Percentiles rank a stretch among this genome's conserved stretches.
phyloP scores from a whole-genome alignment of 2,113 vertebrate species.

The Glaucomys volans region DNA sequence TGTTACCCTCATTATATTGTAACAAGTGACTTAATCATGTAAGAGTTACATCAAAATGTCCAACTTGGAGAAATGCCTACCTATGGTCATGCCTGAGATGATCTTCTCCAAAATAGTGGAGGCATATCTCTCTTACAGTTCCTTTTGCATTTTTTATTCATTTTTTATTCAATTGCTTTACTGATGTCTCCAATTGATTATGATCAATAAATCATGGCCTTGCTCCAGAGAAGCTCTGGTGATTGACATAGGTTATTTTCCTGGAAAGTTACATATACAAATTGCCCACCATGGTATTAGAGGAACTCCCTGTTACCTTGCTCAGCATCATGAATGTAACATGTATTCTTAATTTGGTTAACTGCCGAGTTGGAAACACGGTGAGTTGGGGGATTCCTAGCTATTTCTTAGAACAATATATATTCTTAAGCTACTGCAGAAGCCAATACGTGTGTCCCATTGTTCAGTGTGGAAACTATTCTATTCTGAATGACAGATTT shows the following conservation, averaged over 20 bases:
- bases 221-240: not conserved
- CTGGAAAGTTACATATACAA: not conserved
- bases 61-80: not conserved
- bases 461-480: conserved; percentile 5
- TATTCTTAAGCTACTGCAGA: conserved; percentile 10
- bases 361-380: not conserved
- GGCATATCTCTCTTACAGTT: not conserved
- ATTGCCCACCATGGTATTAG: not conserved
- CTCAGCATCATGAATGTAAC: conserved; percentile 15
- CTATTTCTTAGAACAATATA: conserved; percentile 21
- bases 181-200: not conserved
- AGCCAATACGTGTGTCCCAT: not conserved
- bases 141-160: not conserved
- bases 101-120: not conserved
- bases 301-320: not conserved
- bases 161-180: not conserved
- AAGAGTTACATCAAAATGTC: not conserved
- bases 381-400: not conserved
- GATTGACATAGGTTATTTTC: conserved; percentile 2
- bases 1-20: not conserved
- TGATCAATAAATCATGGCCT: conserved; percentile 1
- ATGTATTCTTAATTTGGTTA: not conserved
- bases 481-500: conserved; percentile 42
- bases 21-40: not conserved
- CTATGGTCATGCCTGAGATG: not conserved